Percentiles rank a stretch among this genome's conserved stretches.
Conservation (phyloP, 2,113 vertebrate genomes). For the Notothenia coriiceps region DNA sequence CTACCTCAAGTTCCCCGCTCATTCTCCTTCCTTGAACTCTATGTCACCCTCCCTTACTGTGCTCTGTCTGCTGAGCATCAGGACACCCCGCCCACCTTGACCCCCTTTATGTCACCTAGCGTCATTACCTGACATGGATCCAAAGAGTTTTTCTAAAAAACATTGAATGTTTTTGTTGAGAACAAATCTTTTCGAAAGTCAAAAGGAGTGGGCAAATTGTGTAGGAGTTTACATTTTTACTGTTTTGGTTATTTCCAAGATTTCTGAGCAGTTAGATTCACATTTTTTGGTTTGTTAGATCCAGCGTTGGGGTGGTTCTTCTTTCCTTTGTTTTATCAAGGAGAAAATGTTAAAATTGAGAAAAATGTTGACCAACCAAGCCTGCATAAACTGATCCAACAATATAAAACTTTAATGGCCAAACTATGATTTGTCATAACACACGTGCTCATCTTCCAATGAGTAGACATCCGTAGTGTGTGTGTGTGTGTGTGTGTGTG, state of each 20-base stretch:
- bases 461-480: neutral
- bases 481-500: neutral
- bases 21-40: neutral
- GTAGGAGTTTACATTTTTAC: neutral
- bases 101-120: constrained; percentile 15
- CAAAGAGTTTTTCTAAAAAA: neutral
- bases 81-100: neutral
- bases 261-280: neutral
- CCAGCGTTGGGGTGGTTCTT: neutral
- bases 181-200: neutral
- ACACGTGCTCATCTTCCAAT: neutral
- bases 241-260: neutral
- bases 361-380: no score
- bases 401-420: neutral
- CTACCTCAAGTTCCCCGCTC: neutral
- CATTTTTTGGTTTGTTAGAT: neutral
- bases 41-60: neutral
- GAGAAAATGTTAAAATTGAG: no score
- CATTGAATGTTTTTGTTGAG: neutral
- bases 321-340: neutral
- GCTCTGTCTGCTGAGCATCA: neutral
- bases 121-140: neutral
- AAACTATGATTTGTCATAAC: neutral
- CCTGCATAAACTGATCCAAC: no score
- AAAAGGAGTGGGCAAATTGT: neutral